These are phyloP conservation scores for Lithophane leautieri DNA, from an alignment of 2,888 invertebrate species.

Conservation along the genomic window DNA sequence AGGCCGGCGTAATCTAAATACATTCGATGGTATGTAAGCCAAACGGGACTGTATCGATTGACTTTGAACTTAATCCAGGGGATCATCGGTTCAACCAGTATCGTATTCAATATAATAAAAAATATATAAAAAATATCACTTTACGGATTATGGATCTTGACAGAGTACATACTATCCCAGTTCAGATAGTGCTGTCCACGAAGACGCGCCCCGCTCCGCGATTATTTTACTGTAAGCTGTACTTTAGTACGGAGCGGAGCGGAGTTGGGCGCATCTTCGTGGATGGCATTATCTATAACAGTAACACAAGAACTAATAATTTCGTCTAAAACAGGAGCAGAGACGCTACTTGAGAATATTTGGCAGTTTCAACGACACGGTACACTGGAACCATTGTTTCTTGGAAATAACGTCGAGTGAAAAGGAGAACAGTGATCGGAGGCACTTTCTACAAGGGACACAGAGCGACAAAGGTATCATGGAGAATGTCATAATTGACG, in stretches of 20 bases:
- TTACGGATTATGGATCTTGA: too few relatives aligned
- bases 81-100: too few relatives aligned
- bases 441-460: constrained; percentile 73
- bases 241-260: too few relatives aligned
- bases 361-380: constrained; percentile 67
- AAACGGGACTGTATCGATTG: neutral
- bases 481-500: constrained; percentile 72
- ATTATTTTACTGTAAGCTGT: too few relatives aligned
- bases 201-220: too few relatives aligned
- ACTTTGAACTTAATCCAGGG: neutral
- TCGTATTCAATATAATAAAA: too few relatives aligned
- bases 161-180: too few relatives aligned
- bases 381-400: constrained; percentile 72
- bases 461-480: constrained; percentile 66
- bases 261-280: too few relatives aligned
- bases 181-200: too few relatives aligned
- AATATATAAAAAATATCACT: too few relatives aligned
- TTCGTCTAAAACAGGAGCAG: constrained; percentile 64
- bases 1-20: neutral
- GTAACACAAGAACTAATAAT: neutral
- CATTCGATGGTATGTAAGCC: neutral
- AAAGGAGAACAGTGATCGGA: constrained; percentile 10
- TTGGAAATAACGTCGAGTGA: constrained; percentile 72
- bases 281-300: too few relatives aligned
- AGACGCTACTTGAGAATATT: constrained; percentile 58